Base-by-base conservation (phyloP, 92 coral and sea anemone species). In the Parazoanthus darwini region DNA sequence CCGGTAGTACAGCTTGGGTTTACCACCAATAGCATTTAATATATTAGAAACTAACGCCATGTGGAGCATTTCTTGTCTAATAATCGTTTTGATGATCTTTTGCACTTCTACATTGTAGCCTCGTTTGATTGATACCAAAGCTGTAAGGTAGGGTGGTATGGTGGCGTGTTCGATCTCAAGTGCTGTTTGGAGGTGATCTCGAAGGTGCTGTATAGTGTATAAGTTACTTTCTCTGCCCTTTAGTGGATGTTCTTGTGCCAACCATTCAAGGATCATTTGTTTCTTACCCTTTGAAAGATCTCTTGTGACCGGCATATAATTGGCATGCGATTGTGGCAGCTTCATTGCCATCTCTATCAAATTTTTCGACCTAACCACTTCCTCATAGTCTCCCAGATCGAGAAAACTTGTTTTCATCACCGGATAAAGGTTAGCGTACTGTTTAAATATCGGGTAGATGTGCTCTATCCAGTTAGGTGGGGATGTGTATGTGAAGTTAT, bases 111-210 rank as follows among this genome's bases (percentile, higher is more conserved):
- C 42, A 74, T 93, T 95, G 33, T 89, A 95, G 79, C 93, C 87
- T 13, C 73, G 59, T 63, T 93, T 93, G 44, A 94, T 88, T 2
- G 98, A 85, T 3, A 91, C 94, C 76, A 87, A 89, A 6, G 94
- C 94, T 1, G 98, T 88, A 80, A 94, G 72, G 59, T 94, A 94
- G 3, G 95, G 93, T 18, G 95, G 95, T 14, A 94, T 93, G 22
- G 98, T 93, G 0, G 98, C 84, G 36, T 91, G 95, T 37, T 94
- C 98, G 6, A 94, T 23, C 46, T 91, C 71, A 8, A 94, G 78
- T 6, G 98, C 98, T 23, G 90, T 91, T 78, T 94, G 98, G 4
- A 94, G 74, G 59, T 91, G 85, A 13, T 72, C 44, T 16, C 93
- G 82, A 3, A 92, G 91, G 26, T 82, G 35, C 18, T 92, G 88